A percentile compares a stretch with the other conserved stretches of the same genome.
phyloP scores from a whole-genome alignment of 2,113 vertebrate genomes.

The Speoplatyrhinus poulsoni region DNA sequence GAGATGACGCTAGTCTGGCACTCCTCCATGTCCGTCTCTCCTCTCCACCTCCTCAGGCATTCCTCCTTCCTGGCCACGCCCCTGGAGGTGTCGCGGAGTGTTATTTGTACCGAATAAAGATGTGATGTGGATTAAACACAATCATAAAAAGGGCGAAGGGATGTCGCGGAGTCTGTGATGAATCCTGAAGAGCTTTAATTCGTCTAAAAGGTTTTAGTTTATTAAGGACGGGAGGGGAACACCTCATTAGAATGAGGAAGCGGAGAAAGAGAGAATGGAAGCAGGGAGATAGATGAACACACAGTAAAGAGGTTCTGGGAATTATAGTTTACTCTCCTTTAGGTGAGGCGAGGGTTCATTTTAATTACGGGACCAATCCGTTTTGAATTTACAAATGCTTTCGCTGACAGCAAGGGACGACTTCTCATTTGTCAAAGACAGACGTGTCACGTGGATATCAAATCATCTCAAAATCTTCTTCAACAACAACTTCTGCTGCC shows the following conservation, averaged over 20 bases:
- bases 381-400: conserved; percentile 30
- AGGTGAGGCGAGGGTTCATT: conserved; percentile 59
- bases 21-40: conserved; percentile 45
- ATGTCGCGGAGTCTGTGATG: conserved; percentile 50
- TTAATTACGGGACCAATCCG: conserved; percentile 54
- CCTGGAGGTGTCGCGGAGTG: conserved; percentile 33
- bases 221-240: conserved; percentile 57
- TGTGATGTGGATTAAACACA: conserved; percentile 69
- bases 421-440: conserved; percentile 7
- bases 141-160: conserved; percentile 53
- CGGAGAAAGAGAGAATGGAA: conserved; percentile 32
- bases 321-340: conserved; percentile 56
- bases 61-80: conserved; percentile 35
- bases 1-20: conserved; percentile 51
- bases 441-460: not conserved
- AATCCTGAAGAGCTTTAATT: conserved; percentile 70
- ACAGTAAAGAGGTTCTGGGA: conserved; percentile 57
- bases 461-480: not conserved
- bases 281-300: conserved; percentile 51
- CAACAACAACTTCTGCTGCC: conserved; percentile 1
- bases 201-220: conserved; percentile 72
- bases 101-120: conserved; percentile 68
- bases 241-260: conserved; percentile 57
- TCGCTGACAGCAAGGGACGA: conserved; percentile 24
- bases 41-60: conserved; percentile 22